These are phyloP conservation scores for Dendrocopos noguchii DNA, from an alignment of 2,113 vertebrate genomes.

Conservation along the genomic window DNA sequence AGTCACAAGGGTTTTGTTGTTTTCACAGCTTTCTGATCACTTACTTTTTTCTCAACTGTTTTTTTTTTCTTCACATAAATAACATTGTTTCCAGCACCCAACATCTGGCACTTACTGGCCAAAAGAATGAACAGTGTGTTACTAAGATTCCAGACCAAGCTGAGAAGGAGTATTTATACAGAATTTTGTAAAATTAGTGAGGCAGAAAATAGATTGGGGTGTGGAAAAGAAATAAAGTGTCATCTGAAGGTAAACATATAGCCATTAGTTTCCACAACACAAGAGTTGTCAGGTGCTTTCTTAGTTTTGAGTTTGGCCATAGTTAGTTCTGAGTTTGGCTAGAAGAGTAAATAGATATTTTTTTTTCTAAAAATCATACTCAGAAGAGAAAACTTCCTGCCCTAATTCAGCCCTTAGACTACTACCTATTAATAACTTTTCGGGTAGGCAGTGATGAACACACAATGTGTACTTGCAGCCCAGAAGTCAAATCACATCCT, in stretches of 20 bases:
- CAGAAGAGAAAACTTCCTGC: background rate
- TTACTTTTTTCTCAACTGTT: background rate
- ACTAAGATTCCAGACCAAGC: constrained; percentile 71
- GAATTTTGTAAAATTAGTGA: constrained; percentile 85
- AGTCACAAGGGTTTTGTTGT: constrained; percentile 28
- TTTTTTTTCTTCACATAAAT: constrained; percentile 27
- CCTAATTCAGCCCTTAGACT: too few species aligned
- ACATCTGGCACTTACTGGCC: constrained; percentile 74
- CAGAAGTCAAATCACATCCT: too few species aligned
- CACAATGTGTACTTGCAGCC: too few species aligned
- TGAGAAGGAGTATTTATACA: constrained; percentile 85
- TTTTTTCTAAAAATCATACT: background rate
- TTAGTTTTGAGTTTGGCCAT: too few species aligned
- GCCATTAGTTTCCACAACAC: constrained; percentile 51
- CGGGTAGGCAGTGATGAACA: too few species aligned
- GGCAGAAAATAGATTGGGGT: constrained; percentile 89
- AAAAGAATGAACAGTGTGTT: constrained; percentile 73
- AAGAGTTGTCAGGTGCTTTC: background rate
- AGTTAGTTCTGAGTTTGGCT: background rate
- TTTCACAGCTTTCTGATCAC: constrained; percentile 67
- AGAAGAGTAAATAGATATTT: background rate
- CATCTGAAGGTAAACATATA: constrained; percentile 77
- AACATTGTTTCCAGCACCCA: constrained; percentile 69
- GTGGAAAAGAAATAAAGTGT: constrained; percentile 82
- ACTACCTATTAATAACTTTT: too few species aligned